Evolutionary conservation across 2,113 vertebrate genomes (phyloP), one percentile per base, ranked within the genome.

Genomic region (Lethenteron reissneri): DNA sequence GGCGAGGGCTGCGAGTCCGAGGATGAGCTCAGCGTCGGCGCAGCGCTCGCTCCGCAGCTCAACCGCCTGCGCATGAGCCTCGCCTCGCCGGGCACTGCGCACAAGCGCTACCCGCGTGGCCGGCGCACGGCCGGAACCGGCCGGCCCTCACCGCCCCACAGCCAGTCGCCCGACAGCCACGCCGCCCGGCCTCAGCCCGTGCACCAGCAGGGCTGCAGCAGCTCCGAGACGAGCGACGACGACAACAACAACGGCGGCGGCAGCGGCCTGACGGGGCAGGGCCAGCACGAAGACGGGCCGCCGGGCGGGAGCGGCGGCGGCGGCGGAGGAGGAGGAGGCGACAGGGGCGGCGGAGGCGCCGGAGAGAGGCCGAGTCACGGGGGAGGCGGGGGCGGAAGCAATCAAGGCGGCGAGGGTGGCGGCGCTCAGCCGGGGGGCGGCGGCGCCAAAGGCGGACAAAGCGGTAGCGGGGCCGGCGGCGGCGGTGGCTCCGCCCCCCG

Each of bases 211-310:
- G 94, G 90, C 0, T 97, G 92, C 76, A 95, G 90, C 64, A 95
- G 92, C 79, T 97, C 92, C 0, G 94, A 97, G 82, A 97, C 92
- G 1, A 97, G 94, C 0, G 94, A 97, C 0, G 94, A 97, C 0
- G 92, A 97, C 78, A 95, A 90, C 0, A 92, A 97, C 76, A 94
- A 89, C 14, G 92, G 96, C 58, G 79, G 88, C 0, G 86, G 87
- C 8, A 90, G 94, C 25, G 78, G 86, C 9, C 89, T 92, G 75
- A 81, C 85, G 57, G 88, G 87, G 89, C 88, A 95, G 64, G 78
- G 90, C 7, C 82, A 92, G 74, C 92, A 97, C 76, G 89, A 90
- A 0, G 91, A 95, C 76, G 91, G 92, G 3, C 90, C 92, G 0
- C 92, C 92, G 0, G 91, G 91, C 72, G 90, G 85, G 83, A 83